Evolutionary conservation across 2,888 invertebrate genomes (phyloP).

Genomic region (Zeuzera pyrina): DNA sequence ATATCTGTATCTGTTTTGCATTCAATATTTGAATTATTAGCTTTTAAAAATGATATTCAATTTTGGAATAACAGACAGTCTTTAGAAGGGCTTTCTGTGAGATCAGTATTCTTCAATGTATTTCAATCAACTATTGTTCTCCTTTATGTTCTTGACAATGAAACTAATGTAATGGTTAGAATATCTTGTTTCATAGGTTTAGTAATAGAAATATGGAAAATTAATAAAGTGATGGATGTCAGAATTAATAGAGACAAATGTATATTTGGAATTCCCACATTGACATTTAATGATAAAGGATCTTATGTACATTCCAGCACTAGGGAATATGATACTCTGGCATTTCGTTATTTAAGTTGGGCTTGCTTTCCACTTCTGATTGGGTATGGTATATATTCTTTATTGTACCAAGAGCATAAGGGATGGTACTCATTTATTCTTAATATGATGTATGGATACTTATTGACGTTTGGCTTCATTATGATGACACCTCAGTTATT

Average conservation of each 20-base stretch:
- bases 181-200: constrained; percentile 96
- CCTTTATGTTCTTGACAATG: constrained; percentile 97
- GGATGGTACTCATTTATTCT: constrained; percentile 99
- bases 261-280: constrained; percentile 85
- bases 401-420: constrained; percentile 96
- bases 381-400: constrained; percentile 95
- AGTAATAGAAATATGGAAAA: constrained; percentile 98
- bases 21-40: constrained; percentile 97
- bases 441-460: constrained; percentile 97
- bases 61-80: constrained; percentile 99
- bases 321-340: constrained; percentile 93
- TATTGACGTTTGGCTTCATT: constrained; percentile 98
- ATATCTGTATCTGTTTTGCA: constrained; percentile 94
- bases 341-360: constrained; percentile 98
- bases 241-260: constrained; percentile 82
- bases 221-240: constrained; percentile 92
- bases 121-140: constrained; percentile 97
- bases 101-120: constrained; percentile 98
- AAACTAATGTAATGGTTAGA: constrained; percentile 96
- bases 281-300: constrained; percentile 93
- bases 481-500: constrained; percentile 99
- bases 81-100: constrained; percentile 96
- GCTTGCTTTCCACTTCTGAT: constrained; percentile 92
- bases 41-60: constrained; percentile 99
- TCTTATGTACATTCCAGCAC: constrained; percentile 97